Percentiles rank a stretch among this genome's conserved stretches.
phyloP scores from a whole-genome alignment of 1,140 invertebrate genomes.

The Plectrocnemia conspersa region DNA sequence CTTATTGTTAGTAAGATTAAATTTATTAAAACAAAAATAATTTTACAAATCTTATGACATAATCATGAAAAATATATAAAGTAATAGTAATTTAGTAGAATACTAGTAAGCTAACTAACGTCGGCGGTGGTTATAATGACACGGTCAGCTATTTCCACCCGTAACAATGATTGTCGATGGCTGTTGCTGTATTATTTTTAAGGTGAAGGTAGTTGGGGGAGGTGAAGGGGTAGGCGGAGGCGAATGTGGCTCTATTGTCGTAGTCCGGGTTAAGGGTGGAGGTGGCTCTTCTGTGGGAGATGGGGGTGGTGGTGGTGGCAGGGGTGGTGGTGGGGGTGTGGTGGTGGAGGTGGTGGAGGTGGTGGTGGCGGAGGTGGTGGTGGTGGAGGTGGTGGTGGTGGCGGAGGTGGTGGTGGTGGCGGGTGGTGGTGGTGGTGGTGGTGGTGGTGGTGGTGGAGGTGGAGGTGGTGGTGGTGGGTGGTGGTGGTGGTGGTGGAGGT shows the following conservation, averaged over 20 bases:
- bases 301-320: neutral
- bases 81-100: no score
- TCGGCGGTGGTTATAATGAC: no score
- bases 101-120: no score
- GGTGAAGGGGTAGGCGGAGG: neutral
- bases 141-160: no score
- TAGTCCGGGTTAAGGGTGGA: neutral
- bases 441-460: slow-evolving; percentile 1
- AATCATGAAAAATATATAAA: no score
- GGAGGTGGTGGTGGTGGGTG: slow-evolving; percentile 3
- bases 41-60: no score
- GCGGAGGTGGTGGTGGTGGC: neutral
- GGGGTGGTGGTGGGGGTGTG: neutral
- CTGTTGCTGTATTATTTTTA: neutral
- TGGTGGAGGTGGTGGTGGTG: neutral
- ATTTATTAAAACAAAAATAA: no score
- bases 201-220: neutral
- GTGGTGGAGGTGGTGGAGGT: neutral
- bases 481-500: neutral
- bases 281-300: neutral
- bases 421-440: slow-evolving; percentile 15
- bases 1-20: no score
- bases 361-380: slow-evolving; percentile 28
- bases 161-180: no score
- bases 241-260: neutral